Evolutionary conservation across 2,797 vertebrate genomes (phyloP), one percentile per base, ranked within the genome.

Genomic region (Falco peregrinus): DNA sequence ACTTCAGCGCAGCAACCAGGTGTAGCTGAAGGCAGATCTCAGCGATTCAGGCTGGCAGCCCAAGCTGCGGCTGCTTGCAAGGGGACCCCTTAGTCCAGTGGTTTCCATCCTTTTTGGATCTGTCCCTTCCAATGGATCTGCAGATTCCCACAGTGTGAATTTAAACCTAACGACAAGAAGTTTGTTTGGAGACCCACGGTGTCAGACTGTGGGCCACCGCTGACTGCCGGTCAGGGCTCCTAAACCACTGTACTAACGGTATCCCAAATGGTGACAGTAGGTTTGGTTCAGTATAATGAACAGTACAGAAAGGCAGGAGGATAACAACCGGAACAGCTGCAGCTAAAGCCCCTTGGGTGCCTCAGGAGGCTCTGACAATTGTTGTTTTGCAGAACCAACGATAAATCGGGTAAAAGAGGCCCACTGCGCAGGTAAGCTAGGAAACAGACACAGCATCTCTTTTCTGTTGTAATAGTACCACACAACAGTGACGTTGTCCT

Each of bases 301-400:
- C 50, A 70, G 45, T 65, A 94, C 45, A 92, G 60, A 92, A 94
- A 96, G 47, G 47, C 84, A 93, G 92, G 84, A 93, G 74, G 80
- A 89, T 8, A 59, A 84, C 70, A 89, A 75, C 51, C 68, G 14
- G 57, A 64, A 68, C 0, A 57, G 22, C 71, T 45, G 48, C 56
- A 61, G 56, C 29, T 69, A 35, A 60, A 88, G 45, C 26, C 63
- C 76, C 45, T 65, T 21, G 65, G 53, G 64, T 65, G 56, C 31
- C 54, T 88, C 57, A 13, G 28, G 43, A 85, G 54, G 74, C 91
- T 87, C 76, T 59, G 71, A 26, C 35, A 86, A 35, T 7, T 21
- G 69, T 51, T 13, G 56, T 47, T 91, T 59, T 16, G 1, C 85
- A 92, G 50, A 79, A 87, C 61, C 78, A 94, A 74, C 16, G 5